Base-by-base conservation (phyloP, 2,113 vertebrate genomes). In the Numenius arquata region DNA sequence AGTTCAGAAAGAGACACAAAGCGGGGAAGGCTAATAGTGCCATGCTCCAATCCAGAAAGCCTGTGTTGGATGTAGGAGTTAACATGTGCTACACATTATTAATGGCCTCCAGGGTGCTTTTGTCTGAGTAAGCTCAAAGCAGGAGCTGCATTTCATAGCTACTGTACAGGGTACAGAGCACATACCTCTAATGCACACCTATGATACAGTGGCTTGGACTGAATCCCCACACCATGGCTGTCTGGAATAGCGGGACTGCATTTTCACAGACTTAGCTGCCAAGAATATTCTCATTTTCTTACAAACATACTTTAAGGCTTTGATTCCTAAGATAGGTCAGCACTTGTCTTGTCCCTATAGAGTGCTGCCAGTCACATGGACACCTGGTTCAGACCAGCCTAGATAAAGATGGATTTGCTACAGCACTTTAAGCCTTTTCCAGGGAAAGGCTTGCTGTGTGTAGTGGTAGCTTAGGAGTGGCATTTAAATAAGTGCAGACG, bases 331-430 rank as follows among this genome's bases (percentile, higher is more conserved):
- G 55, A 72, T 2, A 71, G 20, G 22, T 66, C 21, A 62, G 23
- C 9, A 7, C 18, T 58, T 4, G 40, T 55, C 23, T 30, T 18
- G 29, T n/a, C 22, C 45, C 36, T 55, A 19, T 8, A 55, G 23
- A 58, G 19, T 0, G 0, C 21, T 70, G 32, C 14, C 50, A 82
- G 77, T 75, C 11, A 3, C 18, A 59, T 12, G 16, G 23, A 40
- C 7, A 12, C 4, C 0, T 2, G 40, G 48, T 72, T 67, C 61
- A 78, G 36, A 16, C 16, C 15, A 76, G 29, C 13, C 12, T 58
- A 63, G 22, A 29, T 78, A 55, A 79, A 82, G 43, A 36, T 12
- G 7, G 30, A 86, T 87, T 58, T 90, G 53, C 56, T 90, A 21
- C 2, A 2, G 20, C 10, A 25, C 17, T 66, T 87, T 41, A 70